Base-by-base conservation (phyloP, 1,140 invertebrate species). In the Linepithema humile region DNA sequence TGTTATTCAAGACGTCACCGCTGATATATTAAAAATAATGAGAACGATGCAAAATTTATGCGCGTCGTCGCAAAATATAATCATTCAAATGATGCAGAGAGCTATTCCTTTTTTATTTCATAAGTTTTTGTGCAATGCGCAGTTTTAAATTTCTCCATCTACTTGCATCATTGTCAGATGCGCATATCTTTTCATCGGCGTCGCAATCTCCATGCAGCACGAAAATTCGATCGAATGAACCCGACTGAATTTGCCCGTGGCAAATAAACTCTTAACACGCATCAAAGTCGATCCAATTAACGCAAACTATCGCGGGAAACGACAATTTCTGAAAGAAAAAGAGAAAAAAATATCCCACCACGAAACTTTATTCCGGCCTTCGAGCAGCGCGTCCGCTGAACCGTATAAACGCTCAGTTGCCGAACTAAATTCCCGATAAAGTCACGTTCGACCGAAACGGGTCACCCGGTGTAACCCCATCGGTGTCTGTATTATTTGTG, bases 351-450 rank as follows among this genome's bases (percentile, higher is more conserved):
- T 69, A 69, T 55, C 35, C 62, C 45, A 55, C 64, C 64, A 32
- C 75, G 75, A 70, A 80, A 80, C 64, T 80, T 80, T 80, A 70
- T 80, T 55, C 75, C 48, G 26, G 48, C 65, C 75, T 80, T 80
- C 75, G 75, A 69, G 64, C 64, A 69, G 26, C 64, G 64, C 69
- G 75, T 32, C 64, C 64, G 26, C 4, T 70, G 75, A 80, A 80
- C 75, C 75, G 48, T 80, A 80, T 80, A 70, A 80, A 80, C 64
- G 64, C 38, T 70, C 64, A 69, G 65, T 80, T 80, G 75, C 75
- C 48, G 75, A 80, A 80, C 75, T 80, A 80, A 80, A 80, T 80
- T 80, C 75, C 64, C 64, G 75, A 80, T 80, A 80, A 80, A 80
- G 75, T 80, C 75, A 80, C 75, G 75, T 80, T 70, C 75, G 26